A percentile compares a stretch with the other conserved stretches of the same genome.
Conservation (phyloP, 1,140 invertebrate genomes). For the Pseudomyrmex gracilis region DNA sequence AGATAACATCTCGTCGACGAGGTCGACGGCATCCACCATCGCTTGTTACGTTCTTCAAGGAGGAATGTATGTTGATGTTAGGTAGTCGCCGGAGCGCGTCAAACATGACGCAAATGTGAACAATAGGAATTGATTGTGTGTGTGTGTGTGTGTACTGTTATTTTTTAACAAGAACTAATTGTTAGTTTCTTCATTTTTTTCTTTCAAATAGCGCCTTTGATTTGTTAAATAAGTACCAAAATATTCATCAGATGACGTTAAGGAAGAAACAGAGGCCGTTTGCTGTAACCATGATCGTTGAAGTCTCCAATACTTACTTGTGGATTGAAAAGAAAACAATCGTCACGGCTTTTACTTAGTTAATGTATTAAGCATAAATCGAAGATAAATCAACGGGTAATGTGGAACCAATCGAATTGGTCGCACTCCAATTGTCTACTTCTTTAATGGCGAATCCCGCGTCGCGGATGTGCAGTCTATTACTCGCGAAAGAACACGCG, state of each 20-base stretch:
- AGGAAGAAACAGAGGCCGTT: neutral
- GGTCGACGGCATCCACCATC: slow-evolving; percentile 34
- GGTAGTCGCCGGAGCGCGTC: neutral
- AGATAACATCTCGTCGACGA: slow-evolving; percentile 40
- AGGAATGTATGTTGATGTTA: slow-evolving; percentile 6
- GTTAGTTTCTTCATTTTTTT: neutral
- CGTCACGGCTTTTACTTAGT: neutral
- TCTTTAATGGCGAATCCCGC: neutral
- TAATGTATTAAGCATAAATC: neutral
- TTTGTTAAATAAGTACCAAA: neutral
- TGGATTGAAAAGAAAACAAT: neutral
- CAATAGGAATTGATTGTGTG: neutral
- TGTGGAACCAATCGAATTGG: neutral
- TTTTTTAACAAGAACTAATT: neutral
- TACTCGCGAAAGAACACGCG: neutral
- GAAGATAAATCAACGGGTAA: neutral
- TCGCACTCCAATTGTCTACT: neutral
- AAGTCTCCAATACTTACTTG: neutral
- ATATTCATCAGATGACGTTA: neutral
- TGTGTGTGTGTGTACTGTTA: neutral
- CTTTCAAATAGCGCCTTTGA: neutral
- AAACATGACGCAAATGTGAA: slow-evolving; percentile 27
- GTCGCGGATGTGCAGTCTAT: neutral
- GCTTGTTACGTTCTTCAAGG: slow-evolving; percentile 33
- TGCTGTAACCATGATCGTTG: too few species aligned